phyloP scores from a whole-genome alignment of 1,140 invertebrate genomes.

The Hypsibius dujardini region DNA sequence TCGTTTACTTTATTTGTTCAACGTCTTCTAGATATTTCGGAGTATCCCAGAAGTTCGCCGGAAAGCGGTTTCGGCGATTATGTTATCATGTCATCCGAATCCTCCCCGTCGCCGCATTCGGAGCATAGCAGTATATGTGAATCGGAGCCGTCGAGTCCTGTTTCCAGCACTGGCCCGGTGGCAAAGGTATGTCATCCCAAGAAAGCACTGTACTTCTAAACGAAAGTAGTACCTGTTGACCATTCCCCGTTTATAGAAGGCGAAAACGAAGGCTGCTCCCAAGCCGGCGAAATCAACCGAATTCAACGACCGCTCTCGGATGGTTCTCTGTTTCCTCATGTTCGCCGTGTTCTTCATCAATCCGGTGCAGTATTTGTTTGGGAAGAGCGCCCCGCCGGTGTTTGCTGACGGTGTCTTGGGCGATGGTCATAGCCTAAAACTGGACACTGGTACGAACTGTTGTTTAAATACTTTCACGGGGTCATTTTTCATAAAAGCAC shows the following conservation, averaged over 20 bases:
- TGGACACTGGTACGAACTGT: neutral
- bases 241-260: neutral
- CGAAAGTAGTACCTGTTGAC: neutral
- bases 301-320: conserved; percentile 65
- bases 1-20: too few species aligned
- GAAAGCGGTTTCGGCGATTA: too few species aligned
- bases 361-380: conserved; percentile 44
- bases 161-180: neutral
- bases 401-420: neutral
- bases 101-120: neutral
- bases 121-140: neutral
- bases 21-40: too few species aligned
- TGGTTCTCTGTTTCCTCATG: conserved; percentile 74
- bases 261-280: neutral
- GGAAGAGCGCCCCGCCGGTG: neutral
- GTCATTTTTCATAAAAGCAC: too few species aligned
- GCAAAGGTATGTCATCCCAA: neutral
- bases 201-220: neutral
- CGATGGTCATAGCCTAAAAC: neutral
- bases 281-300: conserved; percentile 33
- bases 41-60: too few species aligned
- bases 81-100: too few species aligned
- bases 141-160: conserved; percentile 1
- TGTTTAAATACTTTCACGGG: neutral
- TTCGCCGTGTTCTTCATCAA: conserved; percentile 71